Evolutionary conservation across 2,888 invertebrate genomes (phyloP), one percentile per base, ranked within the genome.

Genomic region (Platycheirus rosarum): DNA sequence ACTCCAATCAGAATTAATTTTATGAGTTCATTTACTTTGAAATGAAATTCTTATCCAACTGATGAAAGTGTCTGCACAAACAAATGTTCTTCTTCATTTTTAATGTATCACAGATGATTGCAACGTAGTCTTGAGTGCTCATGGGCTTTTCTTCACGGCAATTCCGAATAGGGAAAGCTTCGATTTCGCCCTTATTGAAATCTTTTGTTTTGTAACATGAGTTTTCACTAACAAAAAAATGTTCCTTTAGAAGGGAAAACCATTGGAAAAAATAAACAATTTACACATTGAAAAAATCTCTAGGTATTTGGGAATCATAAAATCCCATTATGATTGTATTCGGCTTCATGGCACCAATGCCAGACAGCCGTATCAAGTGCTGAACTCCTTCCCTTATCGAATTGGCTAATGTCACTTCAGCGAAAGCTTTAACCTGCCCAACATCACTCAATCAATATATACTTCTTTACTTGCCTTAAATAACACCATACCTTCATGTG

Each of bases 281-380:
- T 91, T 85, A 95, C 94, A 92, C 93, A 79, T 93, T 92, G 82
- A 98, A 95, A 90, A 97, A 97, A 89, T 98, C 97, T 40, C 91
- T 91, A 0, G 96, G 95, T 0, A 91, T 87, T 26, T 94, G 93
- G 20, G 93, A 92, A 88, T 99, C 98, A 85, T 97, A 94, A 91
- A 98, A 99, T 14, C 99, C 99, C 49, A 99, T 91, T 35, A 99
- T 93, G 74, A 99, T 97, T 0, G 99, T 99, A 89, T 99, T 99
- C 0, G 99, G 98, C 89, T 99, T 99, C 99, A 99, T 99, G 11
- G 99, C 99, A 0, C 99, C 99, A 88, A 99, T 94, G 2, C 99
- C 99, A 0, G 97, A 95, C 76, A 98, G 91, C 29, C 98, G 92
- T 55, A 97, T 94, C 84, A 99, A 92, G 91, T 99, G 98, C 76